Conservation (phyloP, 2,888 invertebrate species). For the Cephus rjabovi region DNA sequence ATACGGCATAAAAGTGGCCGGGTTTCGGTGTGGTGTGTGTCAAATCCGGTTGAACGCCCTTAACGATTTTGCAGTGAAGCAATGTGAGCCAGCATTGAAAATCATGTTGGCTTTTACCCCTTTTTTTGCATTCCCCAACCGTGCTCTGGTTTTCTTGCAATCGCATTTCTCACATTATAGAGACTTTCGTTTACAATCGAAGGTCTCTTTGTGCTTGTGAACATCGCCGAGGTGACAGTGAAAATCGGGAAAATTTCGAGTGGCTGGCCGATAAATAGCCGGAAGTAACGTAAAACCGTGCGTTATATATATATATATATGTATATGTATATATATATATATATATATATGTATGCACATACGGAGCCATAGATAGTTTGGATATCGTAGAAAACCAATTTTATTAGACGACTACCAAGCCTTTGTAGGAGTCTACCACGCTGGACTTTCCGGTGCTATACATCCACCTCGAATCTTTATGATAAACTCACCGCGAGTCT, state of each 20-base stretch:
- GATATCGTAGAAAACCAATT: slow-evolving; percentile 39
- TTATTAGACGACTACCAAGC: background rate
- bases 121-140: slow-evolving; percentile 31
- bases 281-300: slow-evolving; percentile 66
- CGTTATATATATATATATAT: slow-evolving; percentile 35
- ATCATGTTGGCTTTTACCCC: slow-evolving; percentile 48
- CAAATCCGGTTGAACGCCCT: slow-evolving; percentile 68
- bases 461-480: slow-evolving; percentile 11
- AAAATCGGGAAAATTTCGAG: slow-evolving; percentile 44
- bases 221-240: slow-evolving; percentile 47
- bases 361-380: slow-evolving; percentile 47
- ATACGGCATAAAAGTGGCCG: slow-evolving; percentile 30
- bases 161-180: slow-evolving; percentile 15
- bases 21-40: slow-evolving; percentile 42
- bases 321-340: slow-evolving; percentile 26
- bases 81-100: slow-evolving; percentile 76
- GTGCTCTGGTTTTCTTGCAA: slow-evolving; percentile 30
- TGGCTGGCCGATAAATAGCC: slow-evolving; percentile 57
- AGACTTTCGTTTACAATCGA: background rate
- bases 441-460: background rate
- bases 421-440: background rate
- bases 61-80: slow-evolving; percentile 73
- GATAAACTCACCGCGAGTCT: slow-evolving; percentile 6
- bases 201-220: slow-evolving; percentile 33
- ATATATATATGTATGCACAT: slow-evolving; percentile 26